Evolutionary conservation across 2,797 vertebrate species (phyloP), one percentile per base, ranked within the genome.

Genomic region (Lithobates pipiens): DNA sequence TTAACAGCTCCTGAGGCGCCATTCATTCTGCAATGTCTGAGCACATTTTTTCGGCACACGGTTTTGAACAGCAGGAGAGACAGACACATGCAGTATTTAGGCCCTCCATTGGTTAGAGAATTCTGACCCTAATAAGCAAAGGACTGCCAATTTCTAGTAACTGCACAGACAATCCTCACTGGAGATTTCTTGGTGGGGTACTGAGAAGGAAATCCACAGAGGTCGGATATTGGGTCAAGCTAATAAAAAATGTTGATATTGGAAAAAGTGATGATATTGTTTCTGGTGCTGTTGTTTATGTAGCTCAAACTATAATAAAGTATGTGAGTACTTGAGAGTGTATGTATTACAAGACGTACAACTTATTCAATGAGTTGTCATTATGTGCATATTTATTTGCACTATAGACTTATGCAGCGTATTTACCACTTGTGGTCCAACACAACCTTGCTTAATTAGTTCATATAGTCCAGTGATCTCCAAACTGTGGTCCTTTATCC

Each of bases 1-100:
- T 78, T 87, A 79, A 87, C 85, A 87, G 85, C 85, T 87, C 81
- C 85, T 69, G 80, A 87, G 85, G 85, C 85, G 85, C 85, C 85
- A 79, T 87, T 83, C 81, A 54, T 87, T 87, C 80, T 78, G 46
- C 85, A 74, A 25, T 18, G 85, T 87, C 85, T 87, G 80, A 83
- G 80, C 85, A 74, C 67, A 83, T 74, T 65, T 76, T 54, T 71
- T 86, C 75, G 50, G 36, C 46, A 50, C 39, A 77, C 16, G 68
- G 72, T 63, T 86, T 82, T 72, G 69, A 86, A 82, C 85, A 83
- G 39, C 68, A 83, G 80, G 80, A 86, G 50, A 72, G 74, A 76
- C 85, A 78, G 76, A 87, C 76, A 86, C 75, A 78, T 25, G 82
- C 68, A 69, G 32, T 65, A 68, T 63, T 25, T 29, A 44, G 54